phyloP scores from a whole-genome alignment of 2,113 vertebrate species.

The Prunella himalayana region DNA sequence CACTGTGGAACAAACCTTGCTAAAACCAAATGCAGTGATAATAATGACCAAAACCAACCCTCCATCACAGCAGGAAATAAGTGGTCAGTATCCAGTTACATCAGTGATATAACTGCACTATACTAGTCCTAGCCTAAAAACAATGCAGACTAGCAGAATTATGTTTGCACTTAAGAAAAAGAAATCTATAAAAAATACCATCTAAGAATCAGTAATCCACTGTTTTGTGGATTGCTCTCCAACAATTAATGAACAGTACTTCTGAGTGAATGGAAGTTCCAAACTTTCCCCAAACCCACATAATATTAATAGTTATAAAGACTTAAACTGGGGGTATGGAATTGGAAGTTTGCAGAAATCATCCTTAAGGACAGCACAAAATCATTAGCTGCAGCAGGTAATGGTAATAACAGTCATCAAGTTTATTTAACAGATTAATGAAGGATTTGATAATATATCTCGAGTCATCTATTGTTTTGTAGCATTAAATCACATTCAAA shows the following conservation, averaged over 20 bases:
- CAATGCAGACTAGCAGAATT: background rate
- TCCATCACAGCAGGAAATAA: background rate
- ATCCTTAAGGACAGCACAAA: background rate
- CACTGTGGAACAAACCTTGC: background rate
- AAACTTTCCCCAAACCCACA: background rate
- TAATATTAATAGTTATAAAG: background rate
- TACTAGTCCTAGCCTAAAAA: background rate
- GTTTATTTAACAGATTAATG: background rate
- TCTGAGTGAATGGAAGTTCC: background rate
- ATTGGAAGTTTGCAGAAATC: background rate
- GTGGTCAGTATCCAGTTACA: background rate
- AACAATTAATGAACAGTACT: background rate
- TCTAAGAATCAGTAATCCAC: background rate
- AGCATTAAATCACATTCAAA: background rate
- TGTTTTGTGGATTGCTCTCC: background rate
- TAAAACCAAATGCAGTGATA: background rate
- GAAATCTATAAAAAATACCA: background rate
- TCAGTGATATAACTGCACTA: background rate
- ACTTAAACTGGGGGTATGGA: fast-evolving
- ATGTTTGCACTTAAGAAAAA: background rate
- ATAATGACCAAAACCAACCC: background rate
- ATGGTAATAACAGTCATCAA: background rate
- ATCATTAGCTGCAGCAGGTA: background rate
- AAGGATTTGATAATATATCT: background rate
- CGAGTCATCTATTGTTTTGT: background rate